Base-by-base conservation (phyloP, 2,888 invertebrate species). In the Ashinkailepas kermadecensis region DNA sequence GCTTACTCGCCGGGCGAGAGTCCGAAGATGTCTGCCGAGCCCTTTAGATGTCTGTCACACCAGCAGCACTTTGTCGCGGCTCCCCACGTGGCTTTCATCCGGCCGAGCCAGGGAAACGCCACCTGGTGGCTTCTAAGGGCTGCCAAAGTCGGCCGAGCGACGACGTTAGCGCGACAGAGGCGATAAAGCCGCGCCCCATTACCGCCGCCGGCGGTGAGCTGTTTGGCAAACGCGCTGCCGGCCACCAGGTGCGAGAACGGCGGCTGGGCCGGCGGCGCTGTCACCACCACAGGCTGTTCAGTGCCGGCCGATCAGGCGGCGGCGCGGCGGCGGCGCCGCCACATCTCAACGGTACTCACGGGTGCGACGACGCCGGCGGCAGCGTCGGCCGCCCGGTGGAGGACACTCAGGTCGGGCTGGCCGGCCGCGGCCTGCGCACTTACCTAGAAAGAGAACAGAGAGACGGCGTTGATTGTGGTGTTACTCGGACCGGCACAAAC, bases 381-480 rank as follows among this genome's bases (percentile, higher is more conserved):
- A 39, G 39, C 39, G 39, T 39, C 39, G 39, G 39, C 39, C 39
- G 39, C 39, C 39, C 39, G 39, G 4, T 4, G 39, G 39, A 39
- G 4, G 39, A 39, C 59, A 59, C 12, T 15, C 59, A 7, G 12
- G 15, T 13, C 70, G 39, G 54, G 0, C 2, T 0, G 21, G 21
- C 2, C 2, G 21, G 21, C 7, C 13, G 70, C 67, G 67, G 23
- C 67, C 65, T 21, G 7, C 74, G 1, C 74, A 74, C 74, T 74
- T 74, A 74, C 74, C 74, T 74, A 74, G 74, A 74, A 74, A 74
- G 74, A 74, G 74, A 74, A 54, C 23, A 74, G 54, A 74, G 74
- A 74, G 7, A 11, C 12, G 18, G 10, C 74, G 54, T 54, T 74
- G 74, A 74, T 74, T 74, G 74, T 54, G 23, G 74, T 13, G 65